phyloP scores from a whole-genome alignment of 2,113 vertebrate genomes.

The Oreochromis spilurus region DNA sequence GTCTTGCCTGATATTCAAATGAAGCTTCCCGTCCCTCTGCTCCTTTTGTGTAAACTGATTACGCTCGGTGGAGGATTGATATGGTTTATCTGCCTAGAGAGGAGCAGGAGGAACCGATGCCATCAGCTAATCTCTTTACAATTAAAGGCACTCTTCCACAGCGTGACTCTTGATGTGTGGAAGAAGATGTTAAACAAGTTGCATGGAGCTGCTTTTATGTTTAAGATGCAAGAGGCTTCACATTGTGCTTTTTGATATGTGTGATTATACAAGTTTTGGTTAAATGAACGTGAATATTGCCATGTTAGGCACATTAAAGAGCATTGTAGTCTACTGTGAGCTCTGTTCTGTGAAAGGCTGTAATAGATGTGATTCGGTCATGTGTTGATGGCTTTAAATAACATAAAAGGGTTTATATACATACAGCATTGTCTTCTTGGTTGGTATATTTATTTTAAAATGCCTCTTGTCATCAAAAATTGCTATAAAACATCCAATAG shows the following conservation, averaged over 20 bases:
- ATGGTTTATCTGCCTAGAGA: slow-evolving; percentile 22
- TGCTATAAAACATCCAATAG: not conserved
- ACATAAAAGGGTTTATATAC: not conserved
- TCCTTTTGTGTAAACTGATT: slow-evolving; percentile 45
- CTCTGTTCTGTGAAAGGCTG: not conserved
- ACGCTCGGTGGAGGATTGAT: slow-evolving; percentile 25
- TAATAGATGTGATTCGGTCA: not conserved
- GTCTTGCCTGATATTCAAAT: slow-evolving; percentile 42
- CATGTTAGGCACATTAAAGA: not conserved
- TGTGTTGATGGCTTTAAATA: not conserved
- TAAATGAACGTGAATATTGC: not conserved
- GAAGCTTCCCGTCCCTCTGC: not conserved
- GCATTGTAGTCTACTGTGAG: not conserved
- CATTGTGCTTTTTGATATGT: not conserved
- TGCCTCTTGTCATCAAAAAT: not conserved
- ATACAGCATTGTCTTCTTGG: not conserved
- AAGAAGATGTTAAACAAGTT: not conserved
- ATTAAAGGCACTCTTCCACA: slow-evolving; percentile 46
- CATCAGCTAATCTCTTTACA: slow-evolving; percentile 61
- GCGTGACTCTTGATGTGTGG: not conserved
- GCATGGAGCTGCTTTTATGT: not conserved
- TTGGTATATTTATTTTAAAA: not conserved
- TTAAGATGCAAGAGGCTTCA: not conserved
- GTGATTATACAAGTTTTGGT: not conserved
- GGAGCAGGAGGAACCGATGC: slow-evolving; percentile 17